Percentiles rank a stretch among this genome's conserved stretches.
Evolutionary conservation across 2,888 invertebrate genomes (phyloP).

Genomic region (Scaptomyza parva): DNA sequence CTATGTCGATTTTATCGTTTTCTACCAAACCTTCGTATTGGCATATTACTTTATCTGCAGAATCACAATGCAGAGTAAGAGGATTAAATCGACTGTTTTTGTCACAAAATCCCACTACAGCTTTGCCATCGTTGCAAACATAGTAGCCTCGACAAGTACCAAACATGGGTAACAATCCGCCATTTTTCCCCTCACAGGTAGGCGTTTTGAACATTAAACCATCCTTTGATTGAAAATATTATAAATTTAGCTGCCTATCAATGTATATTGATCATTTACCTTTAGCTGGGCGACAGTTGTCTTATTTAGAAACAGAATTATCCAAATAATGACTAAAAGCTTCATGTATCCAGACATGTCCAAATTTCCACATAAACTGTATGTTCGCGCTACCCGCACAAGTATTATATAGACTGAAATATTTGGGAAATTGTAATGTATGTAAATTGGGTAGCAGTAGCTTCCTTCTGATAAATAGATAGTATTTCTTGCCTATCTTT

Average conservation of each 20-base stretch:
- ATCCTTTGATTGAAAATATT: constrained; percentile 27
- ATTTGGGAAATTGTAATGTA: constrained; percentile 40
- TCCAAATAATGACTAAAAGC: constrained; percentile 33
- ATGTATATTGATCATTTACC: constrained; percentile 21
- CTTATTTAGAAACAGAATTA: constrained; percentile 24
- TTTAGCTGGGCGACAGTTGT: constrained; percentile 42
- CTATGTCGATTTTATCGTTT: constrained; percentile 18
- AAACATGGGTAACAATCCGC: constrained; percentile 67
- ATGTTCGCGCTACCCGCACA: constrained; percentile 13
- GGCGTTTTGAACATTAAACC: constrained; percentile 51
- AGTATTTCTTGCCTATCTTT: constrained; percentile 27
- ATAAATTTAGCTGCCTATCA: background rate
- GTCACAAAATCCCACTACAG: constrained; percentile 69
- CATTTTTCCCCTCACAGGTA: constrained; percentile 65
- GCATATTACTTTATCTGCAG: constrained; percentile 50
- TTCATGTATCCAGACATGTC: constrained; percentile 37
- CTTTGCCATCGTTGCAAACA: constrained; percentile 69
- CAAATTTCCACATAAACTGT: constrained; percentile 45
- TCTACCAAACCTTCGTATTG: constrained; percentile 36
- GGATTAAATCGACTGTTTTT: constrained; percentile 67
- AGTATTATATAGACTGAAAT: constrained; percentile 48
- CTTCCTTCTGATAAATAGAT: constrained; percentile 19
- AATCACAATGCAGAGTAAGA: constrained; percentile 55
- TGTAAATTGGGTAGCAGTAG: constrained; percentile 56
- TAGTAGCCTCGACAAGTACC: constrained; percentile 73